Conservation (phyloP, 2,888 invertebrate genomes). For the Zaprionus obscuricornis region DNA sequence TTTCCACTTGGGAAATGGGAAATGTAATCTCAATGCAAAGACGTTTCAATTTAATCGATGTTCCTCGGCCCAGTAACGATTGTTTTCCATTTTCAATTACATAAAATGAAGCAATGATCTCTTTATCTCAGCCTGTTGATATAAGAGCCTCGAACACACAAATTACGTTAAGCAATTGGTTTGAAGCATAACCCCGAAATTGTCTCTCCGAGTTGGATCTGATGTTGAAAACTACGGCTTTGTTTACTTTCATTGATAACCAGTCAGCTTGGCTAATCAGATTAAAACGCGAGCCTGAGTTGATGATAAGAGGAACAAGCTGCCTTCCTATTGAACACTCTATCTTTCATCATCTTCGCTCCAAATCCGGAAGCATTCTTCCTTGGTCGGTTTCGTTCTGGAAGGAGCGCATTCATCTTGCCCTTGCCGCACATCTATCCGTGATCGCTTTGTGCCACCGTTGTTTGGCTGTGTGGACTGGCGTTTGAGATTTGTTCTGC, state of each 20-base stretch:
- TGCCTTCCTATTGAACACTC: too few relatives aligned
- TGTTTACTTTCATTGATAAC: neutral
- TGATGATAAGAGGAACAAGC: too few relatives aligned
- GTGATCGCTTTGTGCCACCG: neutral
- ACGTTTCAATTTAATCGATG: conserved; percentile 1
- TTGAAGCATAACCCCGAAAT: conserved; percentile 6
- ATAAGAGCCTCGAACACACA: conserved; percentile 5
- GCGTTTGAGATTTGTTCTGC: neutral
- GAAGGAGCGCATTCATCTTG: neutral
- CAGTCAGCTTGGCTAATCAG: conserved; percentile 9
- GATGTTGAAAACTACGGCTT: conserved; percentile 5
- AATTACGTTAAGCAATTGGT: conserved; percentile 10
- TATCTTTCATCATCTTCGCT: neutral
- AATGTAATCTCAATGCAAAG: too few relatives aligned
- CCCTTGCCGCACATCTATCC: neutral
- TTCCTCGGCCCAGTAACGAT: conserved; percentile 8
- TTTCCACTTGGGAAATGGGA: too few relatives aligned
- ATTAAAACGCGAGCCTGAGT: neutral
- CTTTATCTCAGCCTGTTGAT: too few relatives aligned
- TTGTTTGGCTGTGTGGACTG: neutral
- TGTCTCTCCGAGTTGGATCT: conserved; percentile 1
- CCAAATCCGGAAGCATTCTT: neutral
- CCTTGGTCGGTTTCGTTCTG: neutral
- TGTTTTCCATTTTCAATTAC: conserved; percentile 14
- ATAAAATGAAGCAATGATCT: conserved; percentile 10